Evolutionary conservation across 2,888 invertebrate species (phyloP).

Genomic region (Drosophila mettleri): DNA sequence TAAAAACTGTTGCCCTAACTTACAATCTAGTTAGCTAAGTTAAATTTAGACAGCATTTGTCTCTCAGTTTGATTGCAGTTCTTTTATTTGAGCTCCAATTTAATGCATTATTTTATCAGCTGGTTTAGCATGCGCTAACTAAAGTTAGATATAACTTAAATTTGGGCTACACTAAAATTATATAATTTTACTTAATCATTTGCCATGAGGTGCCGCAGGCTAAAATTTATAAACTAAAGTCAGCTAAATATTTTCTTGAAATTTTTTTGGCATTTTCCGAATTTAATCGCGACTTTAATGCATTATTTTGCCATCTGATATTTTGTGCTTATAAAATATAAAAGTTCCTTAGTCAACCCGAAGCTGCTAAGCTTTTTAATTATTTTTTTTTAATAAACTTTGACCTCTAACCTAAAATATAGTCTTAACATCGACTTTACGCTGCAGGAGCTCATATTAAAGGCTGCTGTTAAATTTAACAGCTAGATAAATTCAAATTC

Average conservation of each 20-base stretch:
- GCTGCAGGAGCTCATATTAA: not conserved
- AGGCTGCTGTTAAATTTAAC: not conserved
- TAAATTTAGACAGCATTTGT: not conserved
- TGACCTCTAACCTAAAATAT: too few relatives aligned
- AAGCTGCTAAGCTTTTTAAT: too few relatives aligned
- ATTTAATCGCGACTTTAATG: not conserved
- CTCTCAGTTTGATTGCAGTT: not conserved
- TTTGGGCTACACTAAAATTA: too few relatives aligned
- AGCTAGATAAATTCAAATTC: not conserved
- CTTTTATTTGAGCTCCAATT: not conserved
- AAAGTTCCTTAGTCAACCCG: not conserved
- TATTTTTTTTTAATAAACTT: too few relatives aligned
- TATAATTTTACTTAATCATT: too few relatives aligned
- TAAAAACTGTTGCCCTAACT: not conserved
- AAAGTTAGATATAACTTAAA: not conserved
- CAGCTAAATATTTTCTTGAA: not conserved
- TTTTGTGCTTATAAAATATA: not conserved
- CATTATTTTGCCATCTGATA: too few relatives aligned
- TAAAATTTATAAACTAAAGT: not conserved
- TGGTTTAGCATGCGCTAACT: not conserved
- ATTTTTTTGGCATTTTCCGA: too few relatives aligned
- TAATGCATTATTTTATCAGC: not conserved
- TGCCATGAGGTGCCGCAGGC: too few relatives aligned
- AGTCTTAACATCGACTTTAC: not conserved
- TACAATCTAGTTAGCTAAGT: not conserved